Percentiles rank a stretch among this genome's conserved stretches.
These are phyloP conservation scores for Datnioides undecimradiatus DNA, from an alignment of 2,113 vertebrate genomes.

Conservation along the genomic window DNA sequence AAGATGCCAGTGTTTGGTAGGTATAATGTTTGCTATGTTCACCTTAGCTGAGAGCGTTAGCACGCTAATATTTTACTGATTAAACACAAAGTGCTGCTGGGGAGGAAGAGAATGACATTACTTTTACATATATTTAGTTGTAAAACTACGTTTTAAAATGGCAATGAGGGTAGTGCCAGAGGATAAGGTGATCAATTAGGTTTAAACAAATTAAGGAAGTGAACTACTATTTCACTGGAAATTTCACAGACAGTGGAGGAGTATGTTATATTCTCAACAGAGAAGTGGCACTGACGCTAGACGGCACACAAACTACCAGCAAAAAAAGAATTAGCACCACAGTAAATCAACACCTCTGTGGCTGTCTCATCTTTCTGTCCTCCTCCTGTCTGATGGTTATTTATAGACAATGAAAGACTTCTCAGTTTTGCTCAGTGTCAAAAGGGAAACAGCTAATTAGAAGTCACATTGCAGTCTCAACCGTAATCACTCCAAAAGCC, in stretches of 20 bases:
- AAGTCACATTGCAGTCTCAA: background rate
- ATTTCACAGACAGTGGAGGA: background rate
- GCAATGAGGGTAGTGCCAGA: too few species aligned
- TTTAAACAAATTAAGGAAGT: background rate
- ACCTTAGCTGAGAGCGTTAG: too few species aligned
- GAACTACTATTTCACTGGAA: background rate
- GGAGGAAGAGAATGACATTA: too few species aligned
- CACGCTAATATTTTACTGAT: too few species aligned
- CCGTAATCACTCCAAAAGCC: background rate
- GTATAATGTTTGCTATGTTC: too few species aligned
- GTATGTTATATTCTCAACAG: too few species aligned
- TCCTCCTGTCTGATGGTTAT: constrained; percentile 14
- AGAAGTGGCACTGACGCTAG: background rate
- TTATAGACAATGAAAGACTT: constrained; percentile 20
- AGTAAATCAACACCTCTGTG: constrained; percentile 4
- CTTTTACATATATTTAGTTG: too few species aligned
- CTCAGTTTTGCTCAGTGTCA: constrained; percentile 14
- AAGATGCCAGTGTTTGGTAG: too few species aligned
- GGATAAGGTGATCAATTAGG: too few species aligned
- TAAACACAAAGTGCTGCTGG: too few species aligned
- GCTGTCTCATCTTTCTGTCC: background rate
- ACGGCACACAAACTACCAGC: background rate
- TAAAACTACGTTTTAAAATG: too few species aligned
- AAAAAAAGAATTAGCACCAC: background rate
- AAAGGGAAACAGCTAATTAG: constrained; percentile 27